Percentiles rank a stretch among this genome's conserved stretches.
These are phyloP conservation scores for Pollicipes pollicipes DNA, from an alignment of 1,140 invertebrate species.

Conservation along the genomic window DNA sequence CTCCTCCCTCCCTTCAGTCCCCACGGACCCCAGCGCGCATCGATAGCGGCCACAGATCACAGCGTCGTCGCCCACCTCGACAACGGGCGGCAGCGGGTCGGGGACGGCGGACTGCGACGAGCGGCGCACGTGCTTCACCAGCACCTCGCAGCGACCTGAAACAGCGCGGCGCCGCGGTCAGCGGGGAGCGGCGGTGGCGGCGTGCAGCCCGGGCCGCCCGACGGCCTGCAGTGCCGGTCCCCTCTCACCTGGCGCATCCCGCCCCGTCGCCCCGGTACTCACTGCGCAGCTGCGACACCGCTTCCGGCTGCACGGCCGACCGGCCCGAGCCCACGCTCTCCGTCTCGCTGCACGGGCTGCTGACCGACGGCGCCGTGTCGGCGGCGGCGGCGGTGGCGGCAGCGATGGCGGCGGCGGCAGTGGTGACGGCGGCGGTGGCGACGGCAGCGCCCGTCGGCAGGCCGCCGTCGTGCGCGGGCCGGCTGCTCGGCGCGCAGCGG, in stretches of 20 bases:
- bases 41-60: no score
- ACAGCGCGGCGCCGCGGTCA: neutral
- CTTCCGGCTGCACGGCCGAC: no score
- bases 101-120: neutral
- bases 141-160: neutral
- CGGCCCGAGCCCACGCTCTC: neutral
- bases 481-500: neutral
- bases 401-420: no score
- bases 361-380: neutral
- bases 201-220: no score
- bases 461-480: neutral
- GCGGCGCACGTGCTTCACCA: neutral
- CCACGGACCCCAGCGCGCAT: no score
- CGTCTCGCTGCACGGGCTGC: neutral
- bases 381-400: no score
- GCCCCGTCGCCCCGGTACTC: neutral
- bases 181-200: no score
- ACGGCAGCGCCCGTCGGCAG: neutral
- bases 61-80: neutral
- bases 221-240: no score
- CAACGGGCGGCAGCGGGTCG: neutral
- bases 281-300: neutral
- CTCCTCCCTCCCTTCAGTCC: no score
- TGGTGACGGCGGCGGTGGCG: no score
- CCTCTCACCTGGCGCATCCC: no score